phyloP scores from a whole-genome alignment of 1,140 invertebrate genomes.

The Coenobita brevimanus region DNA sequence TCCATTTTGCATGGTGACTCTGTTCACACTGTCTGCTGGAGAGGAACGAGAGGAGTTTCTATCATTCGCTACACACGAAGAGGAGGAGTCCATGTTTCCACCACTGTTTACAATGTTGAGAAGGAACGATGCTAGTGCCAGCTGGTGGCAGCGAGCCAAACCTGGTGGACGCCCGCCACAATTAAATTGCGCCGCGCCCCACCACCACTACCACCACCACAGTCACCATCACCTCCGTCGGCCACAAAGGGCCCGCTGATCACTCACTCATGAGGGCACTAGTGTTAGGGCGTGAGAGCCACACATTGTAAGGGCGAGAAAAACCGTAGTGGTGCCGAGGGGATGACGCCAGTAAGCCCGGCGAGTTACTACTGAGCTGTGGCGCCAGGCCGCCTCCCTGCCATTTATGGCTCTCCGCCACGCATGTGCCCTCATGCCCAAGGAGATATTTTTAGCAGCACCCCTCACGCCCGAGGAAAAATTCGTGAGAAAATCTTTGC shows the following conservation, averaged over 20 bases:
- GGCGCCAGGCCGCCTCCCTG: constrained; percentile 27
- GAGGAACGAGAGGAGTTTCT: constrained; percentile 47
- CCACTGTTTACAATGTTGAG: constrained; percentile 50
- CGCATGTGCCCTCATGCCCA: constrained; percentile 57
- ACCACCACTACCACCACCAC: not conserved
- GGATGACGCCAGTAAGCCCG: constrained; percentile 1
- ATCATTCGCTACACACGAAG: constrained; percentile 16
- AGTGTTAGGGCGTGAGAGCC: too few species aligned
- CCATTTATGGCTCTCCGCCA: constrained; percentile 61
- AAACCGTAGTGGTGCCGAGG: not conserved
- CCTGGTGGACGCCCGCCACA: not conserved
- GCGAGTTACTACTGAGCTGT: constrained; percentile 34
- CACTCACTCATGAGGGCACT: not conserved
- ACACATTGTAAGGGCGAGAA: not conserved
- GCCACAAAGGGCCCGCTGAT: not conserved
- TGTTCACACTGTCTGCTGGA: constrained; percentile 26
- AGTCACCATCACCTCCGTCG: not conserved
- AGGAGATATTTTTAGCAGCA: constrained; percentile 33
- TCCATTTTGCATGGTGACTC: constrained; percentile 60
- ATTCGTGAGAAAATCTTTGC: constrained; percentile 29
- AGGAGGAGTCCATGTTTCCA: constrained; percentile 60
- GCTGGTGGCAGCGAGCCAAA: constrained; percentile 43
- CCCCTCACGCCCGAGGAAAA: constrained; percentile 13
- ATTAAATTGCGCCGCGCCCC: constrained; percentile 6
- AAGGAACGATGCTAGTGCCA: constrained; percentile 14